Percentiles rank a stretch among this genome's conserved stretches.
phyloP scores from a whole-genome alignment of 2,888 invertebrate species.

The Adineta ricciae region DNA sequence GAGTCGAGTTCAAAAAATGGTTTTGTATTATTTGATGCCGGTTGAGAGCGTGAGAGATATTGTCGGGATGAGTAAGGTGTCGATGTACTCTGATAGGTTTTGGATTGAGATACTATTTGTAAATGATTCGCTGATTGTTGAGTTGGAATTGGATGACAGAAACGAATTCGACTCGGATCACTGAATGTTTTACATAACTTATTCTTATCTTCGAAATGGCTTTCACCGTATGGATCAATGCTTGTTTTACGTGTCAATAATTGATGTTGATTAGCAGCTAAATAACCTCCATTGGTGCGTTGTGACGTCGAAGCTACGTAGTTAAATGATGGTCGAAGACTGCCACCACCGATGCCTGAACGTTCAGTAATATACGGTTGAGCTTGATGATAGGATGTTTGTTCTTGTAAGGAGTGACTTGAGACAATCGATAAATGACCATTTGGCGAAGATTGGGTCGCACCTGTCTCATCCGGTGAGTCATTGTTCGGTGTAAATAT shows the following conservation, averaged over 20 bases:
- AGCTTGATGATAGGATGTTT: not conserved
- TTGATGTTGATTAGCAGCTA: not conserved
- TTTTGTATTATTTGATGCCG: not conserved
- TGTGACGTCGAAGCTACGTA: not conserved
- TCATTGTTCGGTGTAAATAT: not conserved
- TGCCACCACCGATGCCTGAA: not conserved
- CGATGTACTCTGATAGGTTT: not conserved
- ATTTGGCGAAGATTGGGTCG: too few relatives aligned
- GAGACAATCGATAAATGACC: not conserved
- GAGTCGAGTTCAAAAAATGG: not conserved
- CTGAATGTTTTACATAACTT: not conserved
- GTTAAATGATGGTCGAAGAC: not conserved
- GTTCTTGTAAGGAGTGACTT: not conserved
- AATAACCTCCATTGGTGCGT: not conserved
- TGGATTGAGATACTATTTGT: not conserved
- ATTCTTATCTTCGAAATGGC: not conserved
- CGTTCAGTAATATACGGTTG: not conserved
- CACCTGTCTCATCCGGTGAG: too few relatives aligned
- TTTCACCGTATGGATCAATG: not conserved
- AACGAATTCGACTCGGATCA: not conserved
- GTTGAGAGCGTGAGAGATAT: not conserved
- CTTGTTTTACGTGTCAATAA: not conserved
- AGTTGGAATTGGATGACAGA: not conserved
- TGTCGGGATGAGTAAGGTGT: not conserved
- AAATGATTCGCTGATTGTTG: not conserved